These are phyloP conservation scores for Trissolcus basalis DNA, from an alignment of 1,140 invertebrate species.

Conservation along the genomic window DNA sequence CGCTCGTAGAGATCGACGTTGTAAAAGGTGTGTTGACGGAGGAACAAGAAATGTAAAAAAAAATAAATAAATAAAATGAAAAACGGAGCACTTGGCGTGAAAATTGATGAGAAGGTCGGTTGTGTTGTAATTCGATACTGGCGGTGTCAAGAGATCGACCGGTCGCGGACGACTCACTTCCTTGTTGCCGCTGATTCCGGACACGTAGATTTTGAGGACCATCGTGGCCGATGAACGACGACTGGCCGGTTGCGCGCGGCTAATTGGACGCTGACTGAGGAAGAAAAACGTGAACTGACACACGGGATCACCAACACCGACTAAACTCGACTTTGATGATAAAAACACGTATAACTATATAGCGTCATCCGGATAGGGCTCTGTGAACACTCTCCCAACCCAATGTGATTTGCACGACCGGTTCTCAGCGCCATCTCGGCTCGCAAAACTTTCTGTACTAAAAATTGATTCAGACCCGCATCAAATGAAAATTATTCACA, in stretches of 20 bases:
- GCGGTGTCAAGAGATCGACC: conserved; percentile 24
- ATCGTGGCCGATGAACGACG: conserved; percentile 74
- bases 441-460: too few species aligned
- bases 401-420: too few species aligned
- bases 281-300: conserved; percentile 38
- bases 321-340: conserved; percentile 59
- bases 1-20: too few species aligned
- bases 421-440: too few species aligned
- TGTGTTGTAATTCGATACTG: conserved; percentile 45
- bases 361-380: conserved; percentile 51
- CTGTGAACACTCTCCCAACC: too few species aligned
- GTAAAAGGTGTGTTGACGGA: too few species aligned
- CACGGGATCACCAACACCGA: conserved; percentile 53
- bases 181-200: conserved; percentile 92
- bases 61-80: not conserved
- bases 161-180: conserved; percentile 80
- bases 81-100: conserved; percentile 2
- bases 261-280: conserved; percentile 49
- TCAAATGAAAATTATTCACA: too few species aligned
- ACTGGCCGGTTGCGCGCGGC: conserved; percentile 47
- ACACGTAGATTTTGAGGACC: conserved; percentile 92
- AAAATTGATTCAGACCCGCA: too few species aligned
- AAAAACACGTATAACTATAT: conserved; percentile 56
- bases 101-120: conserved; percentile 27
- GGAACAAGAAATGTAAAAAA: not conserved